Evolutionary conservation across 2,113 vertebrate species (phyloP).

Genomic region (Amblyopsis rosae): DNA sequence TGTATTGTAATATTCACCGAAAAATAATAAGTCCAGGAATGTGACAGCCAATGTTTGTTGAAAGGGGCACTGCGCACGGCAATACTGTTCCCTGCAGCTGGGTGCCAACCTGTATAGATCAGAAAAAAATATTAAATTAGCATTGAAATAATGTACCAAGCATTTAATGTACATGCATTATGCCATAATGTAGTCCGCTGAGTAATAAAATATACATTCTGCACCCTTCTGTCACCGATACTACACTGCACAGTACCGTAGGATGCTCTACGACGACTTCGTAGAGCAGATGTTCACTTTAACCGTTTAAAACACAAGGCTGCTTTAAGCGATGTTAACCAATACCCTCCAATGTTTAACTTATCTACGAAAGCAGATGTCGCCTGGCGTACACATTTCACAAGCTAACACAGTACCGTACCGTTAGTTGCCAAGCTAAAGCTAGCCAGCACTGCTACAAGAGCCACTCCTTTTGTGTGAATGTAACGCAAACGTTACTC

Average conservation of each 20-base stretch:
- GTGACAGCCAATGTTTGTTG: conserved; percentile 12
- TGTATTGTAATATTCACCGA: conserved; percentile 12
- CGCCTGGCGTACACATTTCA: neutral
- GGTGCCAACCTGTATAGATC: conserved; percentile 38
- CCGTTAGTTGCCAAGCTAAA: conserved; percentile 3
- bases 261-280: neutral
- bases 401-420: conserved; percentile 46
- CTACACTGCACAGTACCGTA: no score
- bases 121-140: neutral
- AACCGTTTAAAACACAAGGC: no score
- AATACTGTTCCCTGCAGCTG: conserved; percentile 28
- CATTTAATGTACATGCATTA: neutral
- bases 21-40: conserved; percentile 27
- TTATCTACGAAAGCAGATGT: neutral
- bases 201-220: neutral
- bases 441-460: conserved; percentile 42
- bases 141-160: neutral
- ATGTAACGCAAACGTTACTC: conserved; percentile 19
- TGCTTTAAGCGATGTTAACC: no score
- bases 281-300: neutral
- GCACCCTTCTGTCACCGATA: neutral
- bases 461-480: conserved; percentile 70
- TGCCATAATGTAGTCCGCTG: neutral
- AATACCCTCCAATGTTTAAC: no score
- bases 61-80: conserved; percentile 21